phyloP scores from a whole-genome alignment of 2,888 invertebrate species.

The Neria commutata region DNA sequence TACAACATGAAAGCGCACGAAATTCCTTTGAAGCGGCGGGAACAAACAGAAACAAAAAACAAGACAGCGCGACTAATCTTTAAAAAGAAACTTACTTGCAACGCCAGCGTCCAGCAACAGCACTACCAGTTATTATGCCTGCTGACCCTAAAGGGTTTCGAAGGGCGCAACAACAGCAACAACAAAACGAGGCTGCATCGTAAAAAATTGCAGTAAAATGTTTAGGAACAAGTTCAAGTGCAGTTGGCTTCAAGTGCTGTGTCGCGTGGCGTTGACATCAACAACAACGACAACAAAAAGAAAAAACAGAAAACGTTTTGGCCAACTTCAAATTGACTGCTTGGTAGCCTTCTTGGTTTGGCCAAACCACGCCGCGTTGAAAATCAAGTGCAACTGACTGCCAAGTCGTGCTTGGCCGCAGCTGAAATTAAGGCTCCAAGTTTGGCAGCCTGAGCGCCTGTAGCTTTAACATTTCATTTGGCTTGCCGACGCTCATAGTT shows the following conservation, averaged over 20 bases:
- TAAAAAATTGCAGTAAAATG: background rate
- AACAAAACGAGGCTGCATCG: background rate
- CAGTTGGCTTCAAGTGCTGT: background rate
- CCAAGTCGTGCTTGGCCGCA: too few species aligned
- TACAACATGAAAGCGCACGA: background rate
- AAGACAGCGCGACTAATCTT: slow-evolving; percentile 2
- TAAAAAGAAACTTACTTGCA: background rate
- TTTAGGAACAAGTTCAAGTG: slow-evolving; percentile 20
- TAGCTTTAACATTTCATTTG: too few species aligned
- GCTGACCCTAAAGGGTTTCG: slow-evolving; percentile 1
- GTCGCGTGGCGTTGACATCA: too few species aligned
- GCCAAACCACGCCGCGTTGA: too few species aligned
- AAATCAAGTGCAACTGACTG: too few species aligned
- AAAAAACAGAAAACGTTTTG: too few species aligned
- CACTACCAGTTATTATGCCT: background rate
- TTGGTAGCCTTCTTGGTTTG: too few species aligned
- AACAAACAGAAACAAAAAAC: background rate
- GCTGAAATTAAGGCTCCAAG: too few species aligned
- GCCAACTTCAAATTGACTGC: too few species aligned
- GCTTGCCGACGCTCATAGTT: too few species aligned
- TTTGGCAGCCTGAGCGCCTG: too few species aligned
- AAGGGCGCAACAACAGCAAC: background rate
- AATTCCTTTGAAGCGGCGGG: background rate
- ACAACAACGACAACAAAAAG: too few species aligned
- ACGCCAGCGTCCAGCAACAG: background rate